These are phyloP conservation scores for Acanthosepion lycidas DNA, from an alignment of 2,888 invertebrate species.

Conservation along the genomic window DNA sequence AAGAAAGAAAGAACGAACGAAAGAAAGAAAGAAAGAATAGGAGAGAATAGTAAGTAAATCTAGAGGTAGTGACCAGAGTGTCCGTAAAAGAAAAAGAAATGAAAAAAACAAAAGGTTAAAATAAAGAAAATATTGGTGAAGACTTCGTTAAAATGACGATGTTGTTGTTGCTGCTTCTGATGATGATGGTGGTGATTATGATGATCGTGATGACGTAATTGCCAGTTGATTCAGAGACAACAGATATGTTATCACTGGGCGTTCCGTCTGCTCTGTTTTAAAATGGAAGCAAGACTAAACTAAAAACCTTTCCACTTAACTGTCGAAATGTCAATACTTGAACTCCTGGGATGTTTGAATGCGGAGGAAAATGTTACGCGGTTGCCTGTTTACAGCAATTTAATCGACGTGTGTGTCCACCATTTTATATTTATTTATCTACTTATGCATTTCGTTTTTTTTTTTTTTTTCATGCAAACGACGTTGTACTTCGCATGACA, in stretches of 20 bases:
- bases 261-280: not conserved
- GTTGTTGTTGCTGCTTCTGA: not conserved
- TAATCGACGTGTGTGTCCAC: not conserved
- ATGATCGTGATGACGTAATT: not conserved
- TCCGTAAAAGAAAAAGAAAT: too few species aligned
- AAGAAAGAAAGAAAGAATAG: too few species aligned
- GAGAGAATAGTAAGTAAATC: too few species aligned
- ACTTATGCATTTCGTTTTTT: too few species aligned
- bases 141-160: too few species aligned
- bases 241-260: conserved; percentile 11
- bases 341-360: conserved; percentile 7
- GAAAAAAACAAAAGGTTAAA: too few species aligned
- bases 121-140: too few species aligned
- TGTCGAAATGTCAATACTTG: not conserved
- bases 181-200: not conserved
- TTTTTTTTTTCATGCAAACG: too few species aligned
- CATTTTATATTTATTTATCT: too few species aligned
- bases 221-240: not conserved
- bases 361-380: not conserved
- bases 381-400: not conserved
- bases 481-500: too few species aligned
- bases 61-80: too few species aligned
- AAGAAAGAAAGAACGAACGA: too few species aligned
- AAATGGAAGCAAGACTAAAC: not conserved
- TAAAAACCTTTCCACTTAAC: not conserved